Evolutionary conservation across 2,113 vertebrate species (phyloP), one percentile per base, ranked within the genome.

Genomic region (Lathamus discolor): DNA sequence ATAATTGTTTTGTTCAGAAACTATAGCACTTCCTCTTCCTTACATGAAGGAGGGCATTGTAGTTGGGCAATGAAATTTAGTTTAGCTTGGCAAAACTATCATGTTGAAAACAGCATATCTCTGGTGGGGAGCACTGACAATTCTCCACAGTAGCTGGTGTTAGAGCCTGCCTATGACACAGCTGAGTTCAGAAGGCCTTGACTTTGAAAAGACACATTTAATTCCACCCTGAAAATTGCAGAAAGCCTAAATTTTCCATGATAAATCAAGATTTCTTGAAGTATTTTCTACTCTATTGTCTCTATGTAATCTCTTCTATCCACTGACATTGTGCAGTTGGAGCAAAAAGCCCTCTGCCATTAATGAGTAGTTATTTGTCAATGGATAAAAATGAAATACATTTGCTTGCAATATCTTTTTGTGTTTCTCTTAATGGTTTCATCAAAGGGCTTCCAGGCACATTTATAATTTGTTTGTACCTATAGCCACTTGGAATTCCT

Each of bases 31-130:
- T 73, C 51, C 62, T 6, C 10, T 80, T 69, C 84, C 85, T 82
- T 44, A 35, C 3, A 0, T 29, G 44, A 43, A 57, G 43, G 41
- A 27, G 3, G 5, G 16, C 49, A 0, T 4, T 62, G 41, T 52
- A 69, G 37, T 64, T 83, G 28, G 33, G 75, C 62, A 57, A 0
- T 49, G 20, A 39, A 24, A 25, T 63, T 39, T 37, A 28, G 28
- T 69, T 89, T 44, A 62, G 64, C 28, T 93, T 86, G 83, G 86
- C 72, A 69, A 55, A 86, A 11, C 75, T 76, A 3, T 37, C 29
- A 7, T 23, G 9, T 3, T 76, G 83, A 55, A 85, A 59, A 4
- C 15, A 33, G 49, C 2, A 0, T 11, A 7, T 59, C n/a, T 55
- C 2, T 66, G 51, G 64, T 66, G 57, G 61, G 62, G 39, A 11